Conservation (phyloP, 2,113 vertebrate species). For the Triplophysa siluroides region DNA sequence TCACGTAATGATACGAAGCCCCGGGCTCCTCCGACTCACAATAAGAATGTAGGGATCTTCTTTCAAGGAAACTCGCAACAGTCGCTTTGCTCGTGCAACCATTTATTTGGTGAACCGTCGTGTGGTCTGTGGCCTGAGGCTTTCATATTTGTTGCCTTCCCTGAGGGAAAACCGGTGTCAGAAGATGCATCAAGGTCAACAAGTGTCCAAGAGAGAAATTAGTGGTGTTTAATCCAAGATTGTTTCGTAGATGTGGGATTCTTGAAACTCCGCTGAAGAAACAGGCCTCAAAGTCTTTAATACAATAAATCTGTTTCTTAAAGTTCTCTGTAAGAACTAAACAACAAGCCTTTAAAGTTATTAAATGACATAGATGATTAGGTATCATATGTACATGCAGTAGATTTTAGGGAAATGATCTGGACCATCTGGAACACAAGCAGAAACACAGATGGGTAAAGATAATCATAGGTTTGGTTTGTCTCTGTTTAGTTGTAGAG, state of each 20-base stretch:
- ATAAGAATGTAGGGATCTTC: conserved; percentile 8
- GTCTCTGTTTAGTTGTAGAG: conserved; percentile 63
- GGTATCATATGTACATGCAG: background rate
- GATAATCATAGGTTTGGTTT: conserved; percentile 65
- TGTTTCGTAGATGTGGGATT: background rate
- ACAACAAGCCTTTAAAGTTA: background rate
- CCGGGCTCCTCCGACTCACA: conserved; percentile 24
- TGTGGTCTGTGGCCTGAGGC: background rate
- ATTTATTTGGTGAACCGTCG: background rate
- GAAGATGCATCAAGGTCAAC: background rate
- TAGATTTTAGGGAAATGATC: background rate
- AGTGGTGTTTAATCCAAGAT: background rate
- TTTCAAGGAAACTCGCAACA: conserved; percentile 27
- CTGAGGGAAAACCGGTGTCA: background rate
- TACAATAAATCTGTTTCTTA: conserved; percentile 21
- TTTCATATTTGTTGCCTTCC: background rate
- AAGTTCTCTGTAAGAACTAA: conserved; percentile 12
- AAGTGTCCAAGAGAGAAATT: background rate
- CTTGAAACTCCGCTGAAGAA: too few species aligned
- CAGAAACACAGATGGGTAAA: conserved; percentile 58
- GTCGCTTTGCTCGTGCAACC: conserved; percentile 19
- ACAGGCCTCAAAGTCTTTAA: conserved; percentile 36
- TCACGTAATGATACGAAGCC: conserved; percentile 10
- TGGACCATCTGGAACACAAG: conserved; percentile 14
- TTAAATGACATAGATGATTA: background rate